Base-by-base conservation (phyloP, 2,888 invertebrate genomes). In the Polymixis flavicincta region DNA sequence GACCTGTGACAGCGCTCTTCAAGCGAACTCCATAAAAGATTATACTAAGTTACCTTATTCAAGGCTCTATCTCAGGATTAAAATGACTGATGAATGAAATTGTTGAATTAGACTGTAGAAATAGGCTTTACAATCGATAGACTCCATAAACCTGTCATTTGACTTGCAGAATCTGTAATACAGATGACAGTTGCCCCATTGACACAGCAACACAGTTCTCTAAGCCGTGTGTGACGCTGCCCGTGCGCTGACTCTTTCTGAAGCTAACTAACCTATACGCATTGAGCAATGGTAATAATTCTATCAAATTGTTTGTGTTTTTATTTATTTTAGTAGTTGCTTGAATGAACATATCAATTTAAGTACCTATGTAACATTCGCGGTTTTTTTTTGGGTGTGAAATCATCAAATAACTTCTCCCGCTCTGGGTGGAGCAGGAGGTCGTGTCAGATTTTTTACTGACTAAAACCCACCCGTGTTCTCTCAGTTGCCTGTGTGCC, bases 131-230 rank as follows among this genome's bases (percentile, higher is more conserved):
- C 48, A 65, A 69, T 55, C 76, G 76, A 69, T 25, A 45, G 48
- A n/a, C 66, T 37, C 48, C 28, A 66, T 70, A 77, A 81, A 81
- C 28, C 66, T 69, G 54, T 70, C 65, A 28, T 37, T 63, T 76
- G 52, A 6, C 64, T 60, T 25, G 55, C 37, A 60, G 52, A 57
- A 19, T 72, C 80, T 63, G 72, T 80, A 52, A 80, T 80, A 63
- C 59, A 82, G 70, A 45, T 82, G 66, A 82, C 66, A 71, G 78
- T 32, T 82, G 82, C 14, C 52, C 77, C 37, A 67, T 77, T 80
- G 83, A 71, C 80, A 77, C 28, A 42, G 61, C 82, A 25, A 63
- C 82, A 76, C 48, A 66, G 66, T 77, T 82, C 1, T 28, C 11
- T 63, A 50, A 70, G n/a, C 37, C 25, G 45, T 54, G 42, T 52